These are phyloP conservation scores for Pentalonia nigronervosa DNA, from an alignment of 1,140 invertebrate genomes.

Conservation along the genomic window DNA sequence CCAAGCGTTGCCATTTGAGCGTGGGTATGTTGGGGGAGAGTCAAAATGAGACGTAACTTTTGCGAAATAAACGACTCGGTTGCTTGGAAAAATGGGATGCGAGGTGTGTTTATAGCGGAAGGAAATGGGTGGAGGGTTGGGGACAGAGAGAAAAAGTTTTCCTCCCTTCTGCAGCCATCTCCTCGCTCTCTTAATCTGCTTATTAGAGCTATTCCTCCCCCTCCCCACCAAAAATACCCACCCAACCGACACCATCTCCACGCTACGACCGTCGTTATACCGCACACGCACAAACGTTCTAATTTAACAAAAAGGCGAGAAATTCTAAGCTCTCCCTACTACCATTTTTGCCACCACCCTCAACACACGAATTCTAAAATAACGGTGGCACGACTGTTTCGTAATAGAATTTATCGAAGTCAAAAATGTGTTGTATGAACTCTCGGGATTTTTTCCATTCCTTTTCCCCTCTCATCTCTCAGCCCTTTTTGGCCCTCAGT, in stretches of 20 bases:
- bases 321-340: neutral
- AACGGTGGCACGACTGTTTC: neutral
- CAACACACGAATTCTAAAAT: neutral
- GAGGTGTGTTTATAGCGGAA: slow-evolving; percentile 21
- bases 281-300: neutral
- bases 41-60: slow-evolving; percentile 40
- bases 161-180: neutral
- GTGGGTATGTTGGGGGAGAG: neutral
- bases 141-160: slow-evolving; percentile 22
- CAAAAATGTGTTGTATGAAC: neutral
- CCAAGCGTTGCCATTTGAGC: slow-evolving; percentile 8
- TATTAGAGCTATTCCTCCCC: slow-evolving; percentile 26
- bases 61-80: slow-evolving; percentile 35
- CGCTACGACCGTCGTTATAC: neutral
- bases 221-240: neutral
- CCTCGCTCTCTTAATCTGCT: slow-evolving; percentile 26
- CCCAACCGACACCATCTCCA: neutral
- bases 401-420: slow-evolving; percentile 37
- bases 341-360: neutral
- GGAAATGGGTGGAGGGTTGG: neutral
- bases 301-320: slow-evolving; percentile 25
- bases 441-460: neutral
- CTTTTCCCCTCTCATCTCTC: neutral
- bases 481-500: neutral
- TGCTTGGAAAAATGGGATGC: slow-evolving; percentile 33